Base-by-base conservation (phyloP, 2,113 vertebrate genomes). In the Romanogobio albipinnatus region DNA sequence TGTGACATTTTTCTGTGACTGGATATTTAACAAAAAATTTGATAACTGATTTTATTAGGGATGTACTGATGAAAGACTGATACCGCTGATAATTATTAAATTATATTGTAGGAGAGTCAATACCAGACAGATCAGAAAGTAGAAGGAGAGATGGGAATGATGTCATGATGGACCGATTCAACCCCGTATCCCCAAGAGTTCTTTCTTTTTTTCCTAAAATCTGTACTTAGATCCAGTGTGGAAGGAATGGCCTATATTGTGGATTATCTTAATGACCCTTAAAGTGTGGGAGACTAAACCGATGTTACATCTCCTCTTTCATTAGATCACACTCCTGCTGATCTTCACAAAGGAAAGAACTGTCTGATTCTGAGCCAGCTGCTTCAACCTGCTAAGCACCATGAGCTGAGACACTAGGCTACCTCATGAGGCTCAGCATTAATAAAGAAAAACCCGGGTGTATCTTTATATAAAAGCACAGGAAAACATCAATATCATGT, bases 281-380 rank as follows among this genome's bases (percentile, higher is more conserved):
- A 47, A 77, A 77, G 75, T 83, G 89, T 90, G 82, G 73, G 84
- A 94, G 90, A 86, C 84, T 8, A 36, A 83, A 82, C 84, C 68
- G 26, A 8, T 86, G 87, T 59, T 47, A 9, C 49, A 79, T 68
- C 76, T 84, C 86, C 33, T 45, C 51, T 39, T 24, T 33, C 62
- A 64, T 61, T 43, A 85, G 64, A 73, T 76, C 51, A 56, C 61
- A 85, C 86, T 91, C 92, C 91, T 87, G 90, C 92, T 92, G 91
- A 74, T 90, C 90, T 76, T 62, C 61, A 91, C 90, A 92, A 93
- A 91, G 90, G 90, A 76, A 84, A 84, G 64, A 89, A 87, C 85
- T 85, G 87, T 86, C 91, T 49, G 82, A 86, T 87, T 68, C 83
- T 76, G 84, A 51, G 58, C 51, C 74, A 74, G 82, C 82, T 86